Evolutionary conservation across 2,888 invertebrate genomes (phyloP), one percentile per base, ranked within the genome.

Genomic region (Seira sanloemensis): DNA sequence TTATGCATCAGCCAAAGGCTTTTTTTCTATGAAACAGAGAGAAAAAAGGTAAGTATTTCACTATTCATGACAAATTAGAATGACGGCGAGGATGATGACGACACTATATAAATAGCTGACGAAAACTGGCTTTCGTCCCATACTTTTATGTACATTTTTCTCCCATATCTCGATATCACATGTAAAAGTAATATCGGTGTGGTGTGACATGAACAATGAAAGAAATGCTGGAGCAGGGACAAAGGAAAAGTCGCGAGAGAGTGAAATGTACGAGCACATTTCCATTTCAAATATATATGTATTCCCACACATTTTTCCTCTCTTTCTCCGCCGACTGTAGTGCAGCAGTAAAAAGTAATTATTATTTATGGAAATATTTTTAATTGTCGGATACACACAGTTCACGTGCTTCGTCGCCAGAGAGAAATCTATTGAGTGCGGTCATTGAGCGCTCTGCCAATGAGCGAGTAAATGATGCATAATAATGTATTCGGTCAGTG

Each of bases 41-140:
- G 12, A 58, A n/a, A n/a, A n/a, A n/a, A n/a, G n/a, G n/a, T n/a
- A n/a, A 37, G 12, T 37, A 7, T 37, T 37, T 12, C 37, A 12
- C 12, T 37, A 37, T 37, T 37, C 77, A 68, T 77, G 77, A 77
- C 77, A 77, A 77, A 77, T 77, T 67, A 77, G 68, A 68, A 68
- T 50, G 66, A 67, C 37, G 76, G 65, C n/a, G 37, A 37, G 37
- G 37, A 37, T 37, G 37, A 37, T 37, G 37, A 37, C 12, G 37
- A 12, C n/a, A n/a, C n/a, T n/a, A n/a, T n/a, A n/a, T n/a, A n/a
- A n/a, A n/a, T n/a, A n/a, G n/a, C n/a, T n/a, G n/a, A n/a, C n/a
- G n/a, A n/a, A n/a, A n/a, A n/a, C n/a, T n/a, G n/a, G n/a, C n/a
- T n/a, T n/a, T n/a, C n/a, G n/a, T n/a, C n/a, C n/a, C n/a, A n/a